Percentiles rank a stretch among this genome's conserved stretches.
Evolutionary conservation across 2,113 vertebrate genomes (phyloP).

Genomic region (Planiliza haematocheilus): DNA sequence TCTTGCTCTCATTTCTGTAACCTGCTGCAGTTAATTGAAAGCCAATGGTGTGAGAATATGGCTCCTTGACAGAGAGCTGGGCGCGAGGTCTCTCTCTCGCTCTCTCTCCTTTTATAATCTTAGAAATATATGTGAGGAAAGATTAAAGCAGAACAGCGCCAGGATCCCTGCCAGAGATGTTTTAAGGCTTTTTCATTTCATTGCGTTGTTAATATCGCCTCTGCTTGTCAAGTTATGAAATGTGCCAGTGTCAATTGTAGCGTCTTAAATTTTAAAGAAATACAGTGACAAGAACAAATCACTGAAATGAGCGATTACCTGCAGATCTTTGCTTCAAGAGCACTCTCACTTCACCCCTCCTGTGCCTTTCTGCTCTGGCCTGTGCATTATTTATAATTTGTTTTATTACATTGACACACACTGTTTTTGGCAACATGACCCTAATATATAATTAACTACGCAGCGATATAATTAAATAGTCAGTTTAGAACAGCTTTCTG

Average conservation of each 20-base stretch:
- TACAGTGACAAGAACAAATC: slow-evolving; percentile 23
- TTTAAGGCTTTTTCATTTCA: slow-evolving; percentile 50
- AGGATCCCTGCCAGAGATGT: slow-evolving; percentile 28
- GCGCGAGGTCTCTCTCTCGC: slow-evolving; percentile 47
- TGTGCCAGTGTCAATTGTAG: slow-evolving; percentile 26
- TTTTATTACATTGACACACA: background rate
- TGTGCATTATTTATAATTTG: no score
- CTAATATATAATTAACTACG: background rate
- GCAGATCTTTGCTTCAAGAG: background rate
- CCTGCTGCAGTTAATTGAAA: slow-evolving; percentile 80
- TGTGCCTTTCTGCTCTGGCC: slow-evolving; percentile 8
- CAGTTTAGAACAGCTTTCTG: background rate
- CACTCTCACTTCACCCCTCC: slow-evolving; percentile 1
- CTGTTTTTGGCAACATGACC: background rate
- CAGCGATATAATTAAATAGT: background rate
- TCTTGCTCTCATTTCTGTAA: slow-evolving; percentile 67
- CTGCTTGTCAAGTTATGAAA: slow-evolving; percentile 10
- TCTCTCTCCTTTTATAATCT: slow-evolving; percentile 38
- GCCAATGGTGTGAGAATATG: slow-evolving; percentile 80
- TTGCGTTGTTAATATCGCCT: slow-evolving; percentile 23
- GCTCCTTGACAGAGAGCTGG: slow-evolving; percentile 71
- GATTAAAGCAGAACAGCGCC: slow-evolving; percentile 41
- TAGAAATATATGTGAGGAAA: slow-evolving; percentile 55
- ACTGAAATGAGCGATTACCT: slow-evolving; percentile 17
- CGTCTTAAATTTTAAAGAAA: slow-evolving; percentile 16